Evolutionary conservation across 2,113 vertebrate species (phyloP).

Genomic region (Calcarius ornatus): DNA sequence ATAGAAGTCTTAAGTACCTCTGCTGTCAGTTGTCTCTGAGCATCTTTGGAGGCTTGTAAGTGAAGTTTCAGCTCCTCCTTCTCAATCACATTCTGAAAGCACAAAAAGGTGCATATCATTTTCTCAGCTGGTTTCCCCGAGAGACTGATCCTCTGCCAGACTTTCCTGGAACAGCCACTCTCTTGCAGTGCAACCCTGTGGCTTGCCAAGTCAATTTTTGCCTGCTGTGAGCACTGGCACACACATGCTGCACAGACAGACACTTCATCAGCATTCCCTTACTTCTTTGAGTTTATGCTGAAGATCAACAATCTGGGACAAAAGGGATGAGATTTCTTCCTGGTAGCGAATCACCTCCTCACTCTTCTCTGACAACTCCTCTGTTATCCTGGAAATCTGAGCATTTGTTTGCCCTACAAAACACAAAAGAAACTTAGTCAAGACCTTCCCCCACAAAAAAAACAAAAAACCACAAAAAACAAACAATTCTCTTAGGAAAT

Average conservation of each 20-base stretch:
- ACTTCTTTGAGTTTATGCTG: conserved; percentile 93
- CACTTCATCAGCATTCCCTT: not conserved
- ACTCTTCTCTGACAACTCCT: conserved; percentile 89
- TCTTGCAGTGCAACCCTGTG: not conserved
- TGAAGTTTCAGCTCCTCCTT: conserved; percentile 96
- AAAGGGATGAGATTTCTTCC: conserved; percentile 91
- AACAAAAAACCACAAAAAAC: not conserved
- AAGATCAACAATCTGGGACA: conserved; percentile 93
- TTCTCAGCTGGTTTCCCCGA: not conserved
- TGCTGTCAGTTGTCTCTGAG: conserved; percentile 91
- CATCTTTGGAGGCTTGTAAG: conserved; percentile 94
- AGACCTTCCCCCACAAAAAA: not conserved
- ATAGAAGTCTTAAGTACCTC: conserved; percentile 76
- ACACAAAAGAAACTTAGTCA: not conserved
- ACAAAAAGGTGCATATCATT: conserved; percentile 25
- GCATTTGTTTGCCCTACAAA: conserved; percentile 89
- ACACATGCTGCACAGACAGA: accelerated
- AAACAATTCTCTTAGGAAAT: not conserved
- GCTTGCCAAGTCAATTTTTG: not conserved
- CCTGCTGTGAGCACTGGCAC: not conserved
- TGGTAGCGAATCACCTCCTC: conserved; percentile 89
- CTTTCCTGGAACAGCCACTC: not conserved
- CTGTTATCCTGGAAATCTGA: conserved; percentile 89
- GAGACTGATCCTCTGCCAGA: not conserved
- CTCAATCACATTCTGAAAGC: conserved; percentile 87